phyloP scores from a whole-genome alignment of 2,797 vertebrate genomes.

The Ctenosaura bakeri region DNA sequence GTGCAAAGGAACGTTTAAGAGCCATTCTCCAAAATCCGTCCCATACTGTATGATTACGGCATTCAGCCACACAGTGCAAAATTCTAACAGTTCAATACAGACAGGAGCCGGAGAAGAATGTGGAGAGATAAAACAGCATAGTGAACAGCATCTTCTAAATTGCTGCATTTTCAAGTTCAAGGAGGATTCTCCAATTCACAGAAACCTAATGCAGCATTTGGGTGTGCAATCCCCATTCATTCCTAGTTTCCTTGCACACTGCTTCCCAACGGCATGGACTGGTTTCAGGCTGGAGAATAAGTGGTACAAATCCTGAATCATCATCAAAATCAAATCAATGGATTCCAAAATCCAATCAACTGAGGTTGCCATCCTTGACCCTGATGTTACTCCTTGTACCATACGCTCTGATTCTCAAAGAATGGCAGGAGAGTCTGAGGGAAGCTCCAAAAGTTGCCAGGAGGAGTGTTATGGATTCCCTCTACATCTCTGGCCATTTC shows the following conservation, averaged over 20 bases:
- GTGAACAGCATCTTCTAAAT: conserved; percentile 20
- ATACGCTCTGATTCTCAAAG: not conserved
- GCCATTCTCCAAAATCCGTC: conserved; percentile 33
- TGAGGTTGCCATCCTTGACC: not conserved
- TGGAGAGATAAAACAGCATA: not conserved
- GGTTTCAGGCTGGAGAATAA: not conserved
- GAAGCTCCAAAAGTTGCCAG: not conserved
- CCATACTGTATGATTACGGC: conserved; percentile 15
- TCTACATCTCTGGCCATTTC: not conserved
- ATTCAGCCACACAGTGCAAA: conserved; percentile 14
- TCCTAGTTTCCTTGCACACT: not conserved
- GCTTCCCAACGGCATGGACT: not conserved
- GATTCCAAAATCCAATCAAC: not conserved
- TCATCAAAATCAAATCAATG: not conserved
- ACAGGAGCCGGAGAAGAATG: not conserved
- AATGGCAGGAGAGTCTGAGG: not conserved
- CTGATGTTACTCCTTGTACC: not conserved
- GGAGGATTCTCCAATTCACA: not conserved
- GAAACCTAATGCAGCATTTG: not conserved
- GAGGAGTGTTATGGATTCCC: not conserved
- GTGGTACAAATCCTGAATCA: not conserved
- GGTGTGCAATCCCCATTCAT: not conserved
- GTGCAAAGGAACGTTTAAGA: conserved; percentile 36
- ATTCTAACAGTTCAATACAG: not conserved
- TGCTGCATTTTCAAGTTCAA: not conserved